These are phyloP conservation scores for Pammene fasciana DNA, from an alignment of 2,888 invertebrate genomes.

Conservation along the genomic window DNA sequence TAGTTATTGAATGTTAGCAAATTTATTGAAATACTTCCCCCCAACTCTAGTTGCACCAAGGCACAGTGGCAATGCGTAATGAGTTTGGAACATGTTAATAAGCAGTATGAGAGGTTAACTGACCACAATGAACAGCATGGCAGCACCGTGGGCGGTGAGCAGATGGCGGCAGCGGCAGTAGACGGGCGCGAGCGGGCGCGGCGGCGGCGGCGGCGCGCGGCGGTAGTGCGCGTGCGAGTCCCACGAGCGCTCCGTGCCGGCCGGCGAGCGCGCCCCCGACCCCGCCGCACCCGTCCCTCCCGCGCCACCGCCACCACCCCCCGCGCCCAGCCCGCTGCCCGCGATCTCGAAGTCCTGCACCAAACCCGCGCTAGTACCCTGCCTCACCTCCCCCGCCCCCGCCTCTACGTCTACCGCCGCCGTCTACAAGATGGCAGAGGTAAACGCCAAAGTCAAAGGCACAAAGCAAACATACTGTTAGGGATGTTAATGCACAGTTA, in stretches of 20 bases:
- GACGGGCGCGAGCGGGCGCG: slow-evolving; percentile 72
- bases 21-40: no score
- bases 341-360: slow-evolving; percentile 81
- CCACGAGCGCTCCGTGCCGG: slow-evolving; percentile 79
- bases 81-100: no score
- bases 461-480: background rate
- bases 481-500: background rate
- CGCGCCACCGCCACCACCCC: slow-evolving; percentile 57
- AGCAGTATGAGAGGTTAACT: slow-evolving; percentile 23
- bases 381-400: no score
- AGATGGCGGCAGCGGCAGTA: slow-evolving; percentile 72
- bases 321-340: slow-evolving; percentile 77
- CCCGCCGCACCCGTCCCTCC: slow-evolving; percentile 72
- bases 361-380: background rate
- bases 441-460: background rate
- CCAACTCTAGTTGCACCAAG: no score
- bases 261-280: slow-evolving; percentile 72
- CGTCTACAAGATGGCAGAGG: background rate
- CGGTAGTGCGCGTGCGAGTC: slow-evolving; percentile 81
- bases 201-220: slow-evolving; percentile 68
- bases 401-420: slow-evolving; percentile 1
- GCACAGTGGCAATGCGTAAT: no score
- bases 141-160: slow-evolving; percentile 49
- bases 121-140: slow-evolving; percentile 55
- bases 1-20: no score